A percentile compares a stretch with the other conserved stretches of the same genome.
Evolutionary conservation across 2,888 invertebrate genomes (phyloP).

Genomic region (Oxystoma pomonae): DNA sequence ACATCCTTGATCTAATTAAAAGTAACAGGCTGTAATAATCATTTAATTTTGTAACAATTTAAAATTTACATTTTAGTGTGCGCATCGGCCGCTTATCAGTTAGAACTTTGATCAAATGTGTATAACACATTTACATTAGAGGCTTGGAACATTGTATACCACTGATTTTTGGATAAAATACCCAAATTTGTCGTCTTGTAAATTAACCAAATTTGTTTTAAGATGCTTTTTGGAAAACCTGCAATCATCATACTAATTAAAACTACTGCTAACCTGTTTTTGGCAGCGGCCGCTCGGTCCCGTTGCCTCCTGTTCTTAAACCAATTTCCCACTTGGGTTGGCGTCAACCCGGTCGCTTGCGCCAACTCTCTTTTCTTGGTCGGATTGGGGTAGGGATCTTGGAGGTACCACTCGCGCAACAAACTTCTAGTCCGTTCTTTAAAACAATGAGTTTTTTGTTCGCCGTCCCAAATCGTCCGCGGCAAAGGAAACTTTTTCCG

Average conservation of each 20-base stretch:
- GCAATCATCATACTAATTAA: not conserved
- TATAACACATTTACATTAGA: too few relatives aligned
- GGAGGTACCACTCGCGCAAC: conserved; percentile 96
- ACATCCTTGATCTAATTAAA: too few relatives aligned
- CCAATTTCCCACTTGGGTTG: conserved; percentile 93
- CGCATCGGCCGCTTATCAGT: too few relatives aligned
- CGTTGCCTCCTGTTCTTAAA: conserved; percentile 86
- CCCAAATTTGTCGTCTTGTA: too few relatives aligned
- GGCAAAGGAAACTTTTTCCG: conserved; percentile 92
- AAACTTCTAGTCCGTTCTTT: conserved; percentile 93
- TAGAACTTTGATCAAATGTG: too few relatives aligned
- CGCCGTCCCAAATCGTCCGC: conserved; percentile 92
- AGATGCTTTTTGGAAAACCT: not conserved
- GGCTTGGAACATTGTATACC: too few relatives aligned
- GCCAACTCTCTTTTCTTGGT: conserved; percentile 90
- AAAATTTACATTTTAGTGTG: too few relatives aligned
- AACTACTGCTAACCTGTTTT: conserved; percentile 78
- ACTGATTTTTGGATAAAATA: too few relatives aligned
- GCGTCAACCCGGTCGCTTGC: conserved; percentile 84
- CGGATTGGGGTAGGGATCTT: conserved; percentile 95
- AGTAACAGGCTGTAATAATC: too few relatives aligned
- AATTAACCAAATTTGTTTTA: too few relatives aligned
- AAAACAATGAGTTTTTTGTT: conserved; percentile 94
- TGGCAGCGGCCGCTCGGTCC: conserved; percentile 88
- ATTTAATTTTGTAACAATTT: too few relatives aligned